Conservation (phyloP, 2,797 vertebrate species). For the Paramormyrops hopkinsi region DNA sequence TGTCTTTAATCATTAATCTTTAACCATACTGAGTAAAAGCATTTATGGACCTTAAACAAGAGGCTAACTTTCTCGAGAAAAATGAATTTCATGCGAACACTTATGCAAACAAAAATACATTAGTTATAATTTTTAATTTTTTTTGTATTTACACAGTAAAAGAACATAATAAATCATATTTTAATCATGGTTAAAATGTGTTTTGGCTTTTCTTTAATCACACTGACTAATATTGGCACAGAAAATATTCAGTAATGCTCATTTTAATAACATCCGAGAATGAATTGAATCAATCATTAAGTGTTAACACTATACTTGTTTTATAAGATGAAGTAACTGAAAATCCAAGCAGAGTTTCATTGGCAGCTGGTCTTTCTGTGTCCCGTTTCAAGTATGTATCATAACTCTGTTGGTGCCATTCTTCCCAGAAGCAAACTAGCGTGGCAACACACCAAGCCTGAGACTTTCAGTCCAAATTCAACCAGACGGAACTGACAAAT, state of each 20-base stretch:
- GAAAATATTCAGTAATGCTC: background rate
- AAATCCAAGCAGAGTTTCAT: background rate
- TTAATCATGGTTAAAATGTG: background rate
- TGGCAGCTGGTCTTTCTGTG: background rate
- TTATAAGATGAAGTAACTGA: background rate
- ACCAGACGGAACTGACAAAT: conserved; percentile 48
- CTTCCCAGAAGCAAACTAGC: conserved; percentile 56
- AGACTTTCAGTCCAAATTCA: conserved; percentile 46
- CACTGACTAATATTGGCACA: background rate
- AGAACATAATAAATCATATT: background rate
- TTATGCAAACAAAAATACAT: background rate
- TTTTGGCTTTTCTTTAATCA: background rate
- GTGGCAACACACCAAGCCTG: conserved; percentile 54
- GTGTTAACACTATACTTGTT: background rate
- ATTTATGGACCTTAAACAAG: background rate
- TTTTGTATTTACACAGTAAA: background rate
- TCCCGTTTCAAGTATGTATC: conserved; percentile 27
- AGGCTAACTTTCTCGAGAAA: background rate
- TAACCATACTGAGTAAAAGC: background rate
- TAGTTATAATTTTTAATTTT: background rate
- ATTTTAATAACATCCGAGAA: conserved; percentile 1
- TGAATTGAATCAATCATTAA: background rate
- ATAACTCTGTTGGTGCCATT: conserved; percentile 67
- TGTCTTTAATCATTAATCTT: background rate
- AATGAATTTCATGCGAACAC: background rate